phyloP scores from a whole-genome alignment of 1,140 invertebrate genomes.

The Cydia fagiglandana region DNA sequence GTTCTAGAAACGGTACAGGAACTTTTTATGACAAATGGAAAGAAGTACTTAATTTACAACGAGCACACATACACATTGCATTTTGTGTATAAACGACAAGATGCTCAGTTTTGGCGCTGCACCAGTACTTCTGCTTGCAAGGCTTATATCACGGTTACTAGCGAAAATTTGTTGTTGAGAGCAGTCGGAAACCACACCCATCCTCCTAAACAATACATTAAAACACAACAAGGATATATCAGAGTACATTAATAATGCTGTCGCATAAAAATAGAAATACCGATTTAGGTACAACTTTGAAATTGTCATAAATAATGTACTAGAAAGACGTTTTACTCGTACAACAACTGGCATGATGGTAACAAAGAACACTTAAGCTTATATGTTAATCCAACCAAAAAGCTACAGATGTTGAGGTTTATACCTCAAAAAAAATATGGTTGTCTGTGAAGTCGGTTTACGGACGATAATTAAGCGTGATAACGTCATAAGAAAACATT shows the following conservation, averaged over 20 bases:
- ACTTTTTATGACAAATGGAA: constrained; percentile 43
- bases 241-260: background rate
- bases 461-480: too few species aligned
- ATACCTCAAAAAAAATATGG: too few species aligned
- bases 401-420: too few species aligned
- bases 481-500: too few species aligned
- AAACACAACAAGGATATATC: constrained; percentile 8
- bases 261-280: too few species aligned
- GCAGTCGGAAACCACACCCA: constrained; percentile 39
- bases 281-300: too few species aligned
- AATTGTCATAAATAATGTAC: too few species aligned
- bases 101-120: constrained; percentile 42
- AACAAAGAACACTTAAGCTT: too few species aligned
- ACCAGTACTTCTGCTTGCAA: constrained; percentile 38
- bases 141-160: constrained; percentile 40
- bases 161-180: constrained; percentile 33
- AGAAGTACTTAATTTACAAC: constrained; percentile 44
- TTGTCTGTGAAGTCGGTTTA: too few species aligned
- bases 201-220: constrained; percentile 33
- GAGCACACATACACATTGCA: constrained; percentile 47
- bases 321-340: too few species aligned
- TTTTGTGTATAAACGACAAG: constrained; percentile 32
- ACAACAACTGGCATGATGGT: too few species aligned
- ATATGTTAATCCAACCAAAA: too few species aligned
- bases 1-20: constrained; percentile 18